Evolutionary conservation across 2,888 invertebrate genomes (phyloP), one percentile per base, ranked within the genome.

Genomic region (Napeogenes sylphis): DNA sequence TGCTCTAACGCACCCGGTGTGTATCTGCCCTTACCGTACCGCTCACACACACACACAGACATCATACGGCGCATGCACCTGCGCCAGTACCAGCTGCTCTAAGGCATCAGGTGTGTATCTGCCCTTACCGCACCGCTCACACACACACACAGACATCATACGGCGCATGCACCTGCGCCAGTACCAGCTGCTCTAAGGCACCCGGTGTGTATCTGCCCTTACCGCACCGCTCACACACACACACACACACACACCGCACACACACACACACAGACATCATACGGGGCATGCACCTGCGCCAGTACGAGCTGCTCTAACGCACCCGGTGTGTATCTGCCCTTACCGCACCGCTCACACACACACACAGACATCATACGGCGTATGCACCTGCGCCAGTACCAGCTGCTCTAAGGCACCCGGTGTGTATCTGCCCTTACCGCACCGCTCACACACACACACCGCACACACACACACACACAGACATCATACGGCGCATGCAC

Each of bases 51-150:
- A n/a, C n/a, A n/a, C n/a, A n/a, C n/a, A n/a, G 99, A 99, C 94
- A 99, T 99, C 93, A 99, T 99, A 85, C 99, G 99, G 93, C 97
- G 99, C 92, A 99, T 99, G 98, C 99, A 99, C 93, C 95, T 99
- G 91, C 97, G 99, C 83, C 99, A 99, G 93, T 99, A 99, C 93
- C 99, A 99, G 94, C 97, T 99, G 92, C 97, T 99, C 95, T 99
- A 97, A 90, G 85, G 68, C 38, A 45, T 59, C 62, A 62, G 56
- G 59, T 68, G 68, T 47, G 35, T 55, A 21, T 54, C 3, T 14
- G 2, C 61, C 8, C 42, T 10, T 32, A 46, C 2, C 10, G 2
- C 64, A 53, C 57, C 30, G 45, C 53, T 45, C 61, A 38, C 21
- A 46, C 55, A 33, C 46, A 10, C 42, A 12, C 42, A 42, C 38